Percentiles rank a stretch among this genome's conserved stretches.
Conservation (phyloP, 2,888 invertebrate species). For the Selenia dentaria region DNA sequence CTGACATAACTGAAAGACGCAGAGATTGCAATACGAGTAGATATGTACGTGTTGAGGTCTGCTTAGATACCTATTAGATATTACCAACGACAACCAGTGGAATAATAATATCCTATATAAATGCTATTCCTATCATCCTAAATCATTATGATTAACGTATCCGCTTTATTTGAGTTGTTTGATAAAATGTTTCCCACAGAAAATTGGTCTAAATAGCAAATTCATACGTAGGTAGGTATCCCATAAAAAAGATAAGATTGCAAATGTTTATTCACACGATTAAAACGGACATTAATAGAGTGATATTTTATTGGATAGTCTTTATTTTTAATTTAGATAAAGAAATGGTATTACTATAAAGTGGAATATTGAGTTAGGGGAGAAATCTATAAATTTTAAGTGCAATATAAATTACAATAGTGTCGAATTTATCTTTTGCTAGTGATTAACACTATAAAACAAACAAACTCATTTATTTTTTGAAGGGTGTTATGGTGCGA, state of each 20-base stretch:
- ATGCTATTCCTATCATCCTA: too few species aligned
- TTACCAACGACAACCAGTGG: too few species aligned
- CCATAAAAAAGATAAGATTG: slow-evolving; percentile 67
- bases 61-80: too few species aligned
- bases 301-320: slow-evolving; percentile 46
- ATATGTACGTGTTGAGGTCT: too few species aligned
- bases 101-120: too few species aligned
- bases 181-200: slow-evolving; percentile 63
- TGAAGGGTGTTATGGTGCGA: not conserved
- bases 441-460: slow-evolving; percentile 63
- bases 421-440: slow-evolving; percentile 45
- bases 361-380: slow-evolving; percentile 49
- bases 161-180: too few species aligned
- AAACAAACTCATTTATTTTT: slow-evolving; percentile 47
- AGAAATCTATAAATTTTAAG: slow-evolving; percentile 29
- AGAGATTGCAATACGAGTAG: too few species aligned
- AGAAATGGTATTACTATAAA: slow-evolving; percentile 46
- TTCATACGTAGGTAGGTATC: too few species aligned
- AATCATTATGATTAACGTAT: too few species aligned
- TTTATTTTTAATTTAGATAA: slow-evolving; percentile 70
- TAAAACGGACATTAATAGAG: slow-evolving; percentile 52
- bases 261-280: slow-evolving; percentile 66
- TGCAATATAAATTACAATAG: slow-evolving; percentile 44
- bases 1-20: too few species aligned
- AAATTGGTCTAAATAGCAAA: slow-evolving; percentile 50